These are phyloP conservation scores for Nemurella pictetii DNA, from an alignment of 2,888 invertebrate genomes.

Conservation along the genomic window DNA sequence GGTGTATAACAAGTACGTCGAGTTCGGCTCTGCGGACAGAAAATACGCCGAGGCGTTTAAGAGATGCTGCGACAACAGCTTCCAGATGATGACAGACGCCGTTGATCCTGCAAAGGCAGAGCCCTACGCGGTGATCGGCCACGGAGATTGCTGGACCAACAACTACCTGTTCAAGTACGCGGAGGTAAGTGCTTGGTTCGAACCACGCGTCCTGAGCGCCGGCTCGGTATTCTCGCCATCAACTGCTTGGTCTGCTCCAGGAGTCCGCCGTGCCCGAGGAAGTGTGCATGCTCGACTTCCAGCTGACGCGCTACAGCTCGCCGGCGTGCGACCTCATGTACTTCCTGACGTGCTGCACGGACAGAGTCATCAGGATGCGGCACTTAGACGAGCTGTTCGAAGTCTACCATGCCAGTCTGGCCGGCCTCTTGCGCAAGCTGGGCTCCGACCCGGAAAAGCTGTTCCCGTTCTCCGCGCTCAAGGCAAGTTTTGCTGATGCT, in stretches of 20 bases:
- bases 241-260: neutral
- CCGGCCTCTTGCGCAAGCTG: neutral
- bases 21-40: neutral
- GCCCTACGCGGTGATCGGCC: constrained; percentile 34
- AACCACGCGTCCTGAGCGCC: neutral
- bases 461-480: neutral
- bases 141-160: constrained; percentile 40
- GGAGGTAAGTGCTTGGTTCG: constrained; percentile 12
- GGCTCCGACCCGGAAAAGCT: constrained; percentile 6
- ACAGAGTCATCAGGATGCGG: neutral
- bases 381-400: constrained; percentile 19
- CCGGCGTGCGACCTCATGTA: constrained; percentile 25
- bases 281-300: constrained; percentile 26
- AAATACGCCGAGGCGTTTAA: neutral
- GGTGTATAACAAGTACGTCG: neutral
- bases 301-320: constrained; percentile 8
- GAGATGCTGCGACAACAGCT: neutral
- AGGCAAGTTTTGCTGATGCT: constrained; percentile 1
- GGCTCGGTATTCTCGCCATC: neutral
- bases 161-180: constrained; percentile 37
- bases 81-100: neutral
- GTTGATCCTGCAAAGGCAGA: constrained; percentile 20
- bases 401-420: constrained; percentile 13
- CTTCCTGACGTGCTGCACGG: constrained; percentile 19
- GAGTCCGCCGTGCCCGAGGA: neutral